These are phyloP conservation scores for Seira sanloemensis DNA, from an alignment of 2,888 invertebrate genomes.

Conservation along the genomic window DNA sequence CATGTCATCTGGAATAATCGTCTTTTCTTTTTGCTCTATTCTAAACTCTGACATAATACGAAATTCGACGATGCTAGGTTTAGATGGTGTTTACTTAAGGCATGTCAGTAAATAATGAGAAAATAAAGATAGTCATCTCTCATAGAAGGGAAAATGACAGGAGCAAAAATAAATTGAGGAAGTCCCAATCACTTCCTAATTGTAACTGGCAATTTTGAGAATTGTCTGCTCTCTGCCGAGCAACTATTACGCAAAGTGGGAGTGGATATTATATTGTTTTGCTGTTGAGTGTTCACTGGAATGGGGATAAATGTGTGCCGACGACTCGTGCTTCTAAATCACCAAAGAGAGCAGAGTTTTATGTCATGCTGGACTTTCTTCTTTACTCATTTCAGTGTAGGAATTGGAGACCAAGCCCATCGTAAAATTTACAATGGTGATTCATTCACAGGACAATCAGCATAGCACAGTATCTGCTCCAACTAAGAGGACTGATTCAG, in stretches of 20 bases:
- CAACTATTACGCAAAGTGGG: too few relatives aligned
- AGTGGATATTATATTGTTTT: slow-evolving; percentile 3
- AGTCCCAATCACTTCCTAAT: slow-evolving; percentile 72
- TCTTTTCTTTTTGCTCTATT: too few relatives aligned
- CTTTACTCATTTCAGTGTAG: too few relatives aligned
- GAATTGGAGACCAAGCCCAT: slow-evolving; percentile 57
- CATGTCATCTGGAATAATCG: too few relatives aligned
- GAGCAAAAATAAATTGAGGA: slow-evolving; percentile 67
- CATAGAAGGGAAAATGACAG: slow-evolving; percentile 38
- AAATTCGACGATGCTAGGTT: too few relatives aligned
- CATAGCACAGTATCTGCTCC: too few relatives aligned
- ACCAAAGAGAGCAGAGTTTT: neutral
- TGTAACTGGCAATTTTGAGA: slow-evolving; percentile 49
- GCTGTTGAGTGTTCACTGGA: neutral
- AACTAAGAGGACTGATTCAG: too few relatives aligned
- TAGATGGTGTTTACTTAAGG: too few relatives aligned
- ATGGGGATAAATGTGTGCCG: neutral
- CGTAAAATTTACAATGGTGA: slow-evolving; percentile 42
- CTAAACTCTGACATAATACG: too few relatives aligned
- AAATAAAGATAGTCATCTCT: too few relatives aligned
- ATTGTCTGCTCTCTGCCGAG: slow-evolving; percentile 6
- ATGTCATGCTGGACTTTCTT: too few relatives aligned
- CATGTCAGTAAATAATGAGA: too few relatives aligned
- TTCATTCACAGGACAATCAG: slow-evolving; percentile 37
- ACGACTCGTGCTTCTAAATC: neutral